A percentile compares a stretch with the other conserved stretches of the same genome.
These are phyloP conservation scores for Dione vanillae DNA, from an alignment of 2,888 invertebrate genomes.

Conservation along the genomic window DNA sequence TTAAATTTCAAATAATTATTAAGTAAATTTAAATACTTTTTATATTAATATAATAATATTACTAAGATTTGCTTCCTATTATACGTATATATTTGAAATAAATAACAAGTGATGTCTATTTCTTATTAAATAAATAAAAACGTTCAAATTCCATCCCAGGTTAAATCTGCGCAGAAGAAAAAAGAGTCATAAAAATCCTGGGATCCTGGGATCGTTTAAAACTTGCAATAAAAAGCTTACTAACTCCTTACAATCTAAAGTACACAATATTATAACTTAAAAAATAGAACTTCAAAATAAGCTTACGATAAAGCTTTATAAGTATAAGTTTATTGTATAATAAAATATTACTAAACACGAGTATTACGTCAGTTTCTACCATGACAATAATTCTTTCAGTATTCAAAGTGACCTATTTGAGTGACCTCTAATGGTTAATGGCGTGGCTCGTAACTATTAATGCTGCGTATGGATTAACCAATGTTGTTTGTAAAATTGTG, in stretches of 20 bases:
- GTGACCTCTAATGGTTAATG: constrained; percentile 24
- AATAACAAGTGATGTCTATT: too few relatives aligned
- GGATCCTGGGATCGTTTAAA: too few relatives aligned
- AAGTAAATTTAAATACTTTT: too few relatives aligned
- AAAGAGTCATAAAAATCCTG: too few relatives aligned
- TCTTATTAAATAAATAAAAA: too few relatives aligned
- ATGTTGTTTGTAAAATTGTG: background rate
- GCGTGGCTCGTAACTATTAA: constrained; percentile 20
- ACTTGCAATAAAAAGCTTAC: too few relatives aligned
- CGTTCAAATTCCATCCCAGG: too few relatives aligned
- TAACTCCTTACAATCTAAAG: background rate
- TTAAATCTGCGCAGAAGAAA: too few relatives aligned
- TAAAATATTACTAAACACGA: background rate
- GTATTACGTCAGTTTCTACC: background rate
- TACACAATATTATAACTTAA: background rate
- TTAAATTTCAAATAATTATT: too few relatives aligned
- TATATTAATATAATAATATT: too few relatives aligned
- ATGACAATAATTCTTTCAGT: constrained; percentile 20
- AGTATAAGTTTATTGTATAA: background rate
- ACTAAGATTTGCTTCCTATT: too few relatives aligned
- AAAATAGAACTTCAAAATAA: background rate
- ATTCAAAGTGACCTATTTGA: constrained; percentile 20
- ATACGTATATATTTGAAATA: too few relatives aligned
- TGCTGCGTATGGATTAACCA: background rate
- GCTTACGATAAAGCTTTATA: background rate